phyloP scores from a whole-genome alignment of 2,113 vertebrate genomes.

The Oreotragus oreotragus region DNA sequence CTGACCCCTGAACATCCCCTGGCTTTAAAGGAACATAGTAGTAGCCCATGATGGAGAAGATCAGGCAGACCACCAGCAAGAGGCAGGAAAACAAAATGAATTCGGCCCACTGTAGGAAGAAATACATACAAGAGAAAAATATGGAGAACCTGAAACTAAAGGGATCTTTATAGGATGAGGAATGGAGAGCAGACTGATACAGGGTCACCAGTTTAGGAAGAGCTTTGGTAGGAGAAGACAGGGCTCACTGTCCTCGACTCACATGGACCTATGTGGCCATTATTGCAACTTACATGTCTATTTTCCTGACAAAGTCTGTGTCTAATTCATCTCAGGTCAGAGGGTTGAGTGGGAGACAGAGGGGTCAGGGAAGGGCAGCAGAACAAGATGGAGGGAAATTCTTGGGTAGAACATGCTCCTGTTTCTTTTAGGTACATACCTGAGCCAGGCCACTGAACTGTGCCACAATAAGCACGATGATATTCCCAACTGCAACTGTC shows the following conservation, averaged over 20 bases:
- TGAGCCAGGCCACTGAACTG: conserved; percentile 92
- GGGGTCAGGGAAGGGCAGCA: not conserved
- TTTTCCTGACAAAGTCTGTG: not conserved
- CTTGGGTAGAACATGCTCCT: not conserved
- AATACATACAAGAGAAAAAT: conserved; percentile 48
- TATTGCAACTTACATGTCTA: not conserved
- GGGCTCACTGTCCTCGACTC: not conserved
- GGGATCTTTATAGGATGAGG: not conserved
- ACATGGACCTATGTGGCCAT: not conserved
- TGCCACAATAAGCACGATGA: conserved; percentile 94
- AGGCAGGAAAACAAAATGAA: conserved; percentile 92
- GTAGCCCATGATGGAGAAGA: conserved; percentile 95
- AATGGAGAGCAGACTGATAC: not conserved
- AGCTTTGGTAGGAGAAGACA: not conserved
- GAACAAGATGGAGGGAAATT: not conserved
- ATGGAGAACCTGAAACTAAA: not conserved
- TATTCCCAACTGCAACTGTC: conserved; percentile 94
- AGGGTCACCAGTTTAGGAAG: not conserved
- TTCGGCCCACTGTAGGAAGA: conserved; percentile 91
- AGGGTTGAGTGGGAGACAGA: not conserved
- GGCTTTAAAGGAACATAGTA: conserved; percentile 91
- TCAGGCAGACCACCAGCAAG: conserved; percentile 88
- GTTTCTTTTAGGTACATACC: conserved; percentile 80
- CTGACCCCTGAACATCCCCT: conserved; percentile 76
- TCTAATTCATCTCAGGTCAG: not conserved